Percentiles rank a stretch among this genome's conserved stretches.
These are phyloP conservation scores for Manis crassicaudata DNA, from an alignment of 2,797 vertebrate genomes.

Conservation along the genomic window DNA sequence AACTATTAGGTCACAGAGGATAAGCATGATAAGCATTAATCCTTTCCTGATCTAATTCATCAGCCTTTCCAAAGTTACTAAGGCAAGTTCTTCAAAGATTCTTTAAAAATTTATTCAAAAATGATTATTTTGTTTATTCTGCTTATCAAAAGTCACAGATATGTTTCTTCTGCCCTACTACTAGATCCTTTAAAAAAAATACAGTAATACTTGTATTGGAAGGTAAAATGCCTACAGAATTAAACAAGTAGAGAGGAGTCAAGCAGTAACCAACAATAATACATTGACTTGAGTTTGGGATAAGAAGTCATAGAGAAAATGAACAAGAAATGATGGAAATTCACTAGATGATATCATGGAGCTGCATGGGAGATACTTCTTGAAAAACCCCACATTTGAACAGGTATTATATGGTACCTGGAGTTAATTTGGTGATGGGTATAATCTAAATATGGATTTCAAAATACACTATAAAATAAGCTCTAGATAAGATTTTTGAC, in stretches of 20 bases:
- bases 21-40: not conserved
- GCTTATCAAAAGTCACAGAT: not conserved
- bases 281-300: not conserved
- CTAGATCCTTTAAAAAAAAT: slow-evolving; percentile 13
- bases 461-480: slow-evolving; percentile 1
- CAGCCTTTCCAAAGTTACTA: not conserved
- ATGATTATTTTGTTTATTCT: not conserved
- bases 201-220: not conserved
- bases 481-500: slow-evolving; percentile 25
- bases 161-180: not conserved
- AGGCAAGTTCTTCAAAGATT: not conserved
- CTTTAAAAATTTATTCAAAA: slow-evolving; percentile 32
- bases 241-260: not conserved
- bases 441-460: not conserved
- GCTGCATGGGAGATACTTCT: not conserved
- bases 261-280: not conserved
- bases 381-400: not conserved
- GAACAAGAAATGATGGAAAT: not conserved
- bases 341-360: not conserved
- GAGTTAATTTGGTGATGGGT: not conserved
- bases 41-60: not conserved
- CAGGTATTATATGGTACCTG: not conserved
- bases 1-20: not conserved
- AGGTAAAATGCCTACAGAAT: not conserved
- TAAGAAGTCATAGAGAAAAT: not conserved